Evolutionary conservation across 2,888 invertebrate species (phyloP).

Genomic region (Phragmatobia fuliginosa): DNA sequence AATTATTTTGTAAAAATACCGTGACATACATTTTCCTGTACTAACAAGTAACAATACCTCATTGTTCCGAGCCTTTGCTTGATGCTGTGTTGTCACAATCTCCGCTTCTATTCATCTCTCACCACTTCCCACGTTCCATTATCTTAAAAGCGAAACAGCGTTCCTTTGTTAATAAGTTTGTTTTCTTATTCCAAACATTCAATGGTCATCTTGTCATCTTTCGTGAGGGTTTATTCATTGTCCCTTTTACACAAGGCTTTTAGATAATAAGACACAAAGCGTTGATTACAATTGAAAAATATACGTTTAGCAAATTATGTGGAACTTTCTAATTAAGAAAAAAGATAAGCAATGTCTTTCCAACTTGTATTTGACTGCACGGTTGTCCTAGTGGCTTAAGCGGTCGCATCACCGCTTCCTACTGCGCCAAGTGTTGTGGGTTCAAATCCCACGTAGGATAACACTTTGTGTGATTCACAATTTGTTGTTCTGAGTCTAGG

Average conservation of each 20-base stretch:
- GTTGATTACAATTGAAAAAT: not conserved
- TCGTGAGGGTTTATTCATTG: not conserved
- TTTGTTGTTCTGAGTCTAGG: too few species aligned
- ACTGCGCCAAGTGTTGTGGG: too few species aligned
- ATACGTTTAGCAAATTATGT: not conserved
- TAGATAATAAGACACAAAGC: not conserved
- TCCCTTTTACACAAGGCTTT: not conserved
- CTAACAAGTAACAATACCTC: not conserved
- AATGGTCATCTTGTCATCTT: not conserved
- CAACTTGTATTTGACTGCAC: too few species aligned
- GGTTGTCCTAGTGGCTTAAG: too few species aligned
- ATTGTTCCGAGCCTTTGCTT: not conserved
- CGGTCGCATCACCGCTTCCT: too few species aligned
- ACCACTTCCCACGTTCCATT: not conserved
- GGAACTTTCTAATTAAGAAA: too few species aligned
- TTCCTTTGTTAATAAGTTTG: conserved; percentile 3
- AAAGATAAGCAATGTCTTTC: too few species aligned
- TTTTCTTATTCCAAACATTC: not conserved
- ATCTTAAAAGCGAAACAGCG: not conserved
- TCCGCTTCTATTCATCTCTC: not conserved
- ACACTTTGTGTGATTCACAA: too few species aligned
- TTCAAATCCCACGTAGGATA: too few species aligned
- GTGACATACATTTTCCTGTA: not conserved
- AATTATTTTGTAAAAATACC: not conserved
- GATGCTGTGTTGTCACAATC: not conserved